phyloP scores from a whole-genome alignment of 2,888 invertebrate species.

The Acholoe squamosa region DNA sequence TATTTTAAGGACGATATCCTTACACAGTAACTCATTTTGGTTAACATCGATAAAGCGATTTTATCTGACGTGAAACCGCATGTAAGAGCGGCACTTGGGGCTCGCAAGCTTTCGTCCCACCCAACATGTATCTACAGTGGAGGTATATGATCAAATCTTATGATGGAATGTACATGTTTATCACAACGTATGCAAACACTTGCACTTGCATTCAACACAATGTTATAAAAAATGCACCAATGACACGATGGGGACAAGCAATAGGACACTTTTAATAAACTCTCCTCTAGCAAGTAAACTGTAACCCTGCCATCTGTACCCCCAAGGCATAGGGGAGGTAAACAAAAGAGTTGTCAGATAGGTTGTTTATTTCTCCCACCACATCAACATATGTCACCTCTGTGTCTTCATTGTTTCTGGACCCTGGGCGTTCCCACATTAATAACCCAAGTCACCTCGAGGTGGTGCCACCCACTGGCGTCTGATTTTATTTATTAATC shows the following conservation, averaged over 20 bases:
- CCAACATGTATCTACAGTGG: not conserved
- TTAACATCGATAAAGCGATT: too few relatives aligned
- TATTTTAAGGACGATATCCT: too few relatives aligned
- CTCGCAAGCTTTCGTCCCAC: too few relatives aligned
- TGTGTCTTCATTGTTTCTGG: not conserved
- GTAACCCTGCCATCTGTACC: not conserved
- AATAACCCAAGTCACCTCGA: not conserved
- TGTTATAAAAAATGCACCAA: too few relatives aligned
- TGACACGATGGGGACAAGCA: not conserved
- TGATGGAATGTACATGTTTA: not conserved
- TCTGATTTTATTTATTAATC: not conserved
- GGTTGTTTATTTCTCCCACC: not conserved
- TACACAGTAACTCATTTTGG: too few relatives aligned
- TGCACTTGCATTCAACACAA: too few relatives aligned
- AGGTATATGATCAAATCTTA: not conserved
- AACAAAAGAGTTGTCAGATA: conserved; percentile 7
- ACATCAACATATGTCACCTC: conserved; percentile 9
- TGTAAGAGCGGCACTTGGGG: too few relatives aligned
- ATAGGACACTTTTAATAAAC: not conserved
- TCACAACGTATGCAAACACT: too few relatives aligned
- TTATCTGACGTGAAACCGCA: too few relatives aligned
- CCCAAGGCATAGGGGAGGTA: not conserved
- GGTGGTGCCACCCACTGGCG: not conserved
- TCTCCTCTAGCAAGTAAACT: not conserved
- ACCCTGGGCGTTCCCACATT: conserved; percentile 6